Evolutionary conservation across 2,113 vertebrate genomes (phyloP).

Genomic region (Typhlomys cinereus): DNA sequence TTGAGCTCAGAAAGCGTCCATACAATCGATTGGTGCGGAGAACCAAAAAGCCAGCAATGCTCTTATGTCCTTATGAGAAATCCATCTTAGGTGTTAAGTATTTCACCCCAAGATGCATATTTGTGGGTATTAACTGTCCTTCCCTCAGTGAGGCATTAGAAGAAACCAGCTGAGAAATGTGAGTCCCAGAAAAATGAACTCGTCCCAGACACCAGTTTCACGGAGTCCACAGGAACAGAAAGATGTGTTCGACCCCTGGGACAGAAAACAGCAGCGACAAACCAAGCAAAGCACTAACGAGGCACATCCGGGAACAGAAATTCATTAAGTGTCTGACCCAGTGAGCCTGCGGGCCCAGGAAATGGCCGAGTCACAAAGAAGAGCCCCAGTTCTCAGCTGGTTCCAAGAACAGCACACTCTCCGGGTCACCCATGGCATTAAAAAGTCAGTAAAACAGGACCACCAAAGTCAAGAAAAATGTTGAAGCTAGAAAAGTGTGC

Average conservation of each 20-base stretch:
- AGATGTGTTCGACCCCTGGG: not conserved
- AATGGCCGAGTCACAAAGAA: not conserved
- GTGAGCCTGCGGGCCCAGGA: not conserved
- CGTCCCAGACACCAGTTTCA: not conserved
- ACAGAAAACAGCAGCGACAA: not conserved
- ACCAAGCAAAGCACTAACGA: conserved; percentile 8
- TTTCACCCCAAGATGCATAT: not conserved
- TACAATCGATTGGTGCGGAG: not conserved
- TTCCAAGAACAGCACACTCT: not conserved
- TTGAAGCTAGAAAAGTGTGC: not conserved
- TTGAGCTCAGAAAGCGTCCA: not conserved
- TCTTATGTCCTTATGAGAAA: conserved; percentile 10
- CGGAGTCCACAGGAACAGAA: not conserved
- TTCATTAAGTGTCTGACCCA: not conserved
- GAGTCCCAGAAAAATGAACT: not conserved
- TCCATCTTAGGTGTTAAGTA: not conserved
- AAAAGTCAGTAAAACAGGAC: conserved; percentile 21
- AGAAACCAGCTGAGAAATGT: not conserved
- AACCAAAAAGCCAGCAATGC: not conserved
- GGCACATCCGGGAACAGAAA: not conserved
- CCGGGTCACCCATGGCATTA: not conserved
- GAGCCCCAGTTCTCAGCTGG: not conserved
- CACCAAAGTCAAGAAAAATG: not conserved
- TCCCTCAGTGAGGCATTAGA: not conserved
- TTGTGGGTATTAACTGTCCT: not conserved